Evolutionary conservation across 2,797 vertebrate species (phyloP).

Genomic region (Pangasius djambal): DNA sequence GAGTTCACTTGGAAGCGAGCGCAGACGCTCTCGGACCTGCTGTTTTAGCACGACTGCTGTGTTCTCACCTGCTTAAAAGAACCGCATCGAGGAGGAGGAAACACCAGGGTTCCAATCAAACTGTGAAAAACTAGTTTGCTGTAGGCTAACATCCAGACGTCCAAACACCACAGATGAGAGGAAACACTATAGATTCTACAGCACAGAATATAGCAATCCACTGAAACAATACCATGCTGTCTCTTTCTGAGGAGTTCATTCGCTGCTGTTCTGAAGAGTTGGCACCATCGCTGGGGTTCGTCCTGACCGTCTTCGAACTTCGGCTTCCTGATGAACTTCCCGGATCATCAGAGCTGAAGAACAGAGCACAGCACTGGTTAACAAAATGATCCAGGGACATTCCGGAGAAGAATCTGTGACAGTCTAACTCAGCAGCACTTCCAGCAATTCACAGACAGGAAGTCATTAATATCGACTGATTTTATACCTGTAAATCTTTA

Average conservation of each 20-base stretch:
- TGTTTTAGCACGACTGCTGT: too few species aligned
- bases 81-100: not conserved
- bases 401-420: not conserved
- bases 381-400: not conserved
- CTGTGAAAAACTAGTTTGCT: not conserved
- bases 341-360: slow-evolving; percentile 58
- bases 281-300: slow-evolving; percentile 14
- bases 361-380: not conserved
- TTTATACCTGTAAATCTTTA: too few species aligned
- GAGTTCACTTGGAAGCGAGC: too few species aligned
- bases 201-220: not conserved
- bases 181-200: not conserved
- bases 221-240: slow-evolving; percentile 62
- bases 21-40: too few species aligned
- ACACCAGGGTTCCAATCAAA: not conserved
- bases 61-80: too few species aligned
- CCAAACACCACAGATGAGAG: not conserved
- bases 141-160: not conserved
- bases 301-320: slow-evolving; percentile 21
- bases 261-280: slow-evolving; percentile 44
- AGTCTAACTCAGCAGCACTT: too few species aligned
- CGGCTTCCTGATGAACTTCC: slow-evolving; percentile 51
- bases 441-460: too few species aligned
- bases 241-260: slow-evolving; percentile 57
- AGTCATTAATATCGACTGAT: too few species aligned